Percentiles rank a stretch among this genome's conserved stretches.
These are phyloP conservation scores for Desmodus rotundus DNA, from an alignment of 2,113 vertebrate species.

Conservation along the genomic window DNA sequence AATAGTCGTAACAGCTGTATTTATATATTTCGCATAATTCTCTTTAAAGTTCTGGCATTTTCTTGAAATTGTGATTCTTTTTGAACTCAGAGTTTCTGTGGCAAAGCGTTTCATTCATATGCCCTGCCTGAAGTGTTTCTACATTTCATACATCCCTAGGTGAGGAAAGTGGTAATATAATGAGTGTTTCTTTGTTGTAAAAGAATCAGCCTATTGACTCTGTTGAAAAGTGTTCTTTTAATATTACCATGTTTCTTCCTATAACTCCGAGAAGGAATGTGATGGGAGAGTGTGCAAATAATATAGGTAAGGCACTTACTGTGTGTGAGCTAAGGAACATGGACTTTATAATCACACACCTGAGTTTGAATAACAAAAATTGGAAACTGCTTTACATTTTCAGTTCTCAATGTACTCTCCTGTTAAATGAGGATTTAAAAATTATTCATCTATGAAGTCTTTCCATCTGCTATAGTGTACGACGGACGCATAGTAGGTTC, in stretches of 20 bases:
- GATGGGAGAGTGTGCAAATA: background rate
- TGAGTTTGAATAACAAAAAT: background rate
- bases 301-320: background rate
- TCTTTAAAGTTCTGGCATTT: background rate
- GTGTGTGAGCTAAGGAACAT: background rate
- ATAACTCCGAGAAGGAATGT: background rate
- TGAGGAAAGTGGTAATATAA: background rate
- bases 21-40: background rate
- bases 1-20: background rate
- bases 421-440: constrained; percentile 1
- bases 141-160: background rate
- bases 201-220: background rate
- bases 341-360: background rate
- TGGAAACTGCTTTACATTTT: background rate
- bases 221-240: background rate
- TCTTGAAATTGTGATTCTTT: background rate
- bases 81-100: background rate
- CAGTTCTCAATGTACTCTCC: background rate
- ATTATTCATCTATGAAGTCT: background rate
- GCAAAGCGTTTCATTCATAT: background rate
- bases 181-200: constrained; percentile 6
- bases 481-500: background rate
- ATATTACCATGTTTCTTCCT: background rate
- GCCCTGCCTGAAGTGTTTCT: background rate
- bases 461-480: background rate